Percentiles rank a stretch among this genome's conserved stretches.
Evolutionary conservation across 2,797 vertebrate species (phyloP).

Genomic region (Pangasius mekongensis): DNA sequence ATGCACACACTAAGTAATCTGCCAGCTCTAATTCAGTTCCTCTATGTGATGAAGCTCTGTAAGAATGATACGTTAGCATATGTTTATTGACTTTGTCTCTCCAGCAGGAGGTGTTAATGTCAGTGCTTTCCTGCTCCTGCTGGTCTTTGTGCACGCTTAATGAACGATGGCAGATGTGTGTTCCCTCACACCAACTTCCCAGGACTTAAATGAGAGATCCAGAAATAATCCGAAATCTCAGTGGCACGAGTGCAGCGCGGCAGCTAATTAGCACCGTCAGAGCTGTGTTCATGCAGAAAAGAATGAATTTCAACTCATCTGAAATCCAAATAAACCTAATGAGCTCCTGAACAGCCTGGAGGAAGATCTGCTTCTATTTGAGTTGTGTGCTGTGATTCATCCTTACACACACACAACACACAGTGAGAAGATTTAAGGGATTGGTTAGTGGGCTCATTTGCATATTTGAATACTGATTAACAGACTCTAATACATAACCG

Average conservation of each 20-base stretch:
- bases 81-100: neutral
- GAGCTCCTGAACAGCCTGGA: slow-evolving; percentile 30
- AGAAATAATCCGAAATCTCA: slow-evolving; percentile 37
- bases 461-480: neutral
- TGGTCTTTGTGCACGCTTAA: neutral
- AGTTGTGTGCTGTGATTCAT: slow-evolving; percentile 5
- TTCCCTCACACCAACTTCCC: neutral
- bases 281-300: slow-evolving; percentile 23
- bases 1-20: neutral
- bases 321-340: slow-evolving; percentile 45
- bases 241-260: neutral
- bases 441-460: neutral
- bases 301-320: slow-evolving; percentile 40
- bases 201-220: neutral
- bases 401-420: slow-evolving; percentile 4
- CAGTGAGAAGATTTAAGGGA: neutral
- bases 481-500: neutral
- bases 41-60: neutral
- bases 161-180: neutral
- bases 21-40: neutral
- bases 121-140: neutral
- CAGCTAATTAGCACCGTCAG: slow-evolving; percentile 41
- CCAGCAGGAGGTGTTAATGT: neutral
- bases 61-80: neutral
- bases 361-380: slow-evolving; percentile 18